Evolutionary conservation across 2,113 vertebrate species (phyloP), one percentile per base, ranked within the genome.

Genomic region (Lamprotornis superbus): DNA sequence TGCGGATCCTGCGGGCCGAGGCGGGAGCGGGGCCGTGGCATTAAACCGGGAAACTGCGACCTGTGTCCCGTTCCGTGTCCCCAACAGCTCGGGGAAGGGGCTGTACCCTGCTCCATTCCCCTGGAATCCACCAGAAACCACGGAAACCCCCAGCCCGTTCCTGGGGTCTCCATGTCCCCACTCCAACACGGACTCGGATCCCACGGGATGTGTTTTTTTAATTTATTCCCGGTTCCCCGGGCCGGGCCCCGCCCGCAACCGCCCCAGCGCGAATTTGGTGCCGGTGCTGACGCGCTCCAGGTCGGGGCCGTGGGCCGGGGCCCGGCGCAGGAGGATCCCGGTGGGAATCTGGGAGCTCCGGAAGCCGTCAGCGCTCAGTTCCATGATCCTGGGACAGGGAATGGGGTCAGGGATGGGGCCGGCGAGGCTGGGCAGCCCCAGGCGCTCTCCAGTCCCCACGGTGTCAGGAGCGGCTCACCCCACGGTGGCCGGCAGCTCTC

Each of bases 121-220:
- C 15, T 12, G 50, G 40, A 56, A 64, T 18, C 59, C 55, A 6
- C 47, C n/a, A 1, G 7, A 40, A 23, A 6, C 55, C 47, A 2
- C 1, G 22, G 12, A 25, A 18, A 8, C 10, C 37, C 33, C 50
- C 40, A 12, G 59, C 15, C 50, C 27, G 2, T 13, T 9, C 47
- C 47, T 5, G 25, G 13, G 9, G 2, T 42, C 30, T 5, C 23
- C 17, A 0, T 0, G 31, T 12, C 24, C 56, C 35, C 42, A 1
- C 9, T 14, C 74, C 47, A 15, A 1, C 75, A 10, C 16, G 13
- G 46, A 8, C 28, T 1, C 28, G 2, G 35, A 35, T 56, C 57
- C 65, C 40, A 1, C 2, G 15, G 57, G 67, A 18, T 65, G 24
- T 50, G 28, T 30, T 46, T 46, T 20, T 46, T 46, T 46, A 44